Conservation (phyloP, 2,113 vertebrate genomes). For the Mastomys natalensis region DNA sequence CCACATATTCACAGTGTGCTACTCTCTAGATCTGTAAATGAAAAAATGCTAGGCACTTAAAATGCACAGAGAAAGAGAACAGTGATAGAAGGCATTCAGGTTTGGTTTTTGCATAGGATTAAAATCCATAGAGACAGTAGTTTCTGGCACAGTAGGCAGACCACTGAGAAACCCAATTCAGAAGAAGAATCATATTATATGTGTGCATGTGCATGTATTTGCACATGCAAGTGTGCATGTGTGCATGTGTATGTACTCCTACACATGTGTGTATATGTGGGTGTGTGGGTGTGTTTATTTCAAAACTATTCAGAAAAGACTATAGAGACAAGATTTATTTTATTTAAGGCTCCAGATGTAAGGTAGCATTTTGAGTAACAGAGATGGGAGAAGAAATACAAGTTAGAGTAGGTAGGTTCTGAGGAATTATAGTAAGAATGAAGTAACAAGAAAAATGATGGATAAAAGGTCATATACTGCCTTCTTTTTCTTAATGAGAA, state of each 20-base stretch:
- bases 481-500: background rate
- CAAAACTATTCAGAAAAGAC: background rate
- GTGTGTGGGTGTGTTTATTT: no score
- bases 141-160: background rate
- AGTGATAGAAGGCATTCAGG: background rate
- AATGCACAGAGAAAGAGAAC: background rate
- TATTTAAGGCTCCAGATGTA: background rate
- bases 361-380: background rate
- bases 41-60: background rate
- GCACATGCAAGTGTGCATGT: background rate
- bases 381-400: background rate
- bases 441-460: background rate
- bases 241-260: background rate
- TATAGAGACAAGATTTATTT: background rate
- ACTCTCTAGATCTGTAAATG: background rate
- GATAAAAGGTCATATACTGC: background rate
- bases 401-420: background rate
- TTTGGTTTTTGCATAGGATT: background rate
- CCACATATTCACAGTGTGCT: background rate
- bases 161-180: background rate
- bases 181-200: background rate
- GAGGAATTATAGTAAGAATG: background rate
- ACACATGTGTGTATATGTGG: background rate
- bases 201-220: background rate
- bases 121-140: background rate